Base-by-base conservation (phyloP, 2,797 vertebrate genomes). In the Spheniscus humboldti region DNA sequence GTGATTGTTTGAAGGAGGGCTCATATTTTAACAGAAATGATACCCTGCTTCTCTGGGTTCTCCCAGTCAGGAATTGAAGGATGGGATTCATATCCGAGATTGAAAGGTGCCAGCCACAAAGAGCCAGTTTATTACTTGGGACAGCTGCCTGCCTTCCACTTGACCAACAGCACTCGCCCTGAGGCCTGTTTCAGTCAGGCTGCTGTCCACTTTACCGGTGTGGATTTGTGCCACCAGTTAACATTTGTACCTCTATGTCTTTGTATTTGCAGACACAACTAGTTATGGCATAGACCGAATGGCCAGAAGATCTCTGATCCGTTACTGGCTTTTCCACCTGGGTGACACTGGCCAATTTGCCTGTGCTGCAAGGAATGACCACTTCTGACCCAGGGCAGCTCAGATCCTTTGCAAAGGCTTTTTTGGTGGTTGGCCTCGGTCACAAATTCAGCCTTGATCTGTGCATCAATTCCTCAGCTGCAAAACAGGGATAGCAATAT, bases 21-120 rank as follows among this genome's bases (percentile, higher is more conserved):
- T 96, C 71, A 48, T 95, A 94, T 97, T 94, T 96, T 97, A 95
- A 53, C 77, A 88, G 92, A 89, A 94, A 59, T 92, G 15, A 92
- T 89, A 86, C 66, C 85, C 71, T 91, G 67, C 90, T 94, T 50
- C 74, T 95, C 90, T 79, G 85, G 93, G 89, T 91, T 85, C 88
- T 84, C 91, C 90, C 86, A 93, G 71, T 92, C 85, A 91, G 95
- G 90, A 95, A 86, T 47, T 96, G 92, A 95, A 96, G 85, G 82
- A 94, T 95, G 86, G 81, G 74, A 56, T 94, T 96, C 45, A 2
- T 86, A 73, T 86, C 72, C 17, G 72, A 89, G 89, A 95, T 84
- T 92, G 94, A 96, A 91, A 84, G 86, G 73, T 80, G 74, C 59
- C 94, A 94, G 76, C 77, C 72, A 60, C 80, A 72, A 47, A 72